Conservation (phyloP, 2,797 vertebrate species). For the Harpagifer antarcticus region DNA sequence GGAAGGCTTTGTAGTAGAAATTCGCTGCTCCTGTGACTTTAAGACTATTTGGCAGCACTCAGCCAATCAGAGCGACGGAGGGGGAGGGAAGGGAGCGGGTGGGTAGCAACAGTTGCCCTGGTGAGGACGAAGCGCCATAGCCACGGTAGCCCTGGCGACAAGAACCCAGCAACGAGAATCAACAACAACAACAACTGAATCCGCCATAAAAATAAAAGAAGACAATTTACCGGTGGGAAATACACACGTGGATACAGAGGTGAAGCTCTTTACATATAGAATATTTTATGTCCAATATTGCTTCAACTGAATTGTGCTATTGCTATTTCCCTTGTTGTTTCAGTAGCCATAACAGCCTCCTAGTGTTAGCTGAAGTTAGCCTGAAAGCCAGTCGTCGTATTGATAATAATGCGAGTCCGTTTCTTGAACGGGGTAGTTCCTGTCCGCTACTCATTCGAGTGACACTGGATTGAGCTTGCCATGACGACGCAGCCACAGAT, state of each 20-base stretch:
- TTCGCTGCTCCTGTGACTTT: conserved; percentile 61
- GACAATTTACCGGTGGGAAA: conserved; percentile 81
- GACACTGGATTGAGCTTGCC: conserved; percentile 65
- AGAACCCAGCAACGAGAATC: conserved; percentile 98
- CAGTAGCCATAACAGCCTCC: conserved; percentile 78
- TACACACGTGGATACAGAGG: conserved; percentile 82
- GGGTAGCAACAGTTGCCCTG: conserved; percentile 99
- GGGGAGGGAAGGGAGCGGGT: conserved; percentile 87
- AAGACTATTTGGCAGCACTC: conserved; percentile 64
- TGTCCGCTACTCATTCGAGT: conserved; percentile 47
- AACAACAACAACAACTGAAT: conserved; percentile 92
- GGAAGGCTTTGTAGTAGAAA: conserved; percentile 62
- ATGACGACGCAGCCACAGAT: conserved; percentile 78
- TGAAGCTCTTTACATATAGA: conserved; percentile 75
- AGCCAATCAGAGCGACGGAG: conserved; percentile 77
- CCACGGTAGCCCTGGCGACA: conserved; percentile 99
- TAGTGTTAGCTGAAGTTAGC: conserved; percentile 71
- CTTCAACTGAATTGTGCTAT: conserved; percentile 72
- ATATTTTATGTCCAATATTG: conserved; percentile 62
- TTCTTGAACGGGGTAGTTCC: conserved; percentile 42
- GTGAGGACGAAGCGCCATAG: conserved; percentile 99
- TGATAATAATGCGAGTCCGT: conserved; percentile 59
- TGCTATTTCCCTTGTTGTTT: conserved; percentile 79
- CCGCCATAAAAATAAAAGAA: conserved; percentile 80
- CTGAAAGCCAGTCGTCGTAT: conserved; percentile 59